Conservation (phyloP, 2,888 invertebrate species). For the Trichopoda pennipes region DNA sequence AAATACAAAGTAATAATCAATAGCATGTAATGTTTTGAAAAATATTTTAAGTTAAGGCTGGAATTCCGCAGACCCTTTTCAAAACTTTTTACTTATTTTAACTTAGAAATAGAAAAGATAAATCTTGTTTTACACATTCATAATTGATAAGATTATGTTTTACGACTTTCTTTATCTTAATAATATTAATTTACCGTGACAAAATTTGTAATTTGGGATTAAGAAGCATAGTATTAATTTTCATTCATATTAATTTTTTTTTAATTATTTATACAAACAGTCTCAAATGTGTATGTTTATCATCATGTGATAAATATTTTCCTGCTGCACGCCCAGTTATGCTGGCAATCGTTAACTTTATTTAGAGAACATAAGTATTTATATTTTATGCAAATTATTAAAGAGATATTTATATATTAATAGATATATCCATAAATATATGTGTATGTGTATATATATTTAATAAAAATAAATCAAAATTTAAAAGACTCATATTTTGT, state of each 20-base stretch:
- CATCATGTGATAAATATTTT: conserved; percentile 45
- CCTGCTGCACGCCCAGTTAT: conserved; percentile 26
- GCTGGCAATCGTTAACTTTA: conserved; percentile 13
- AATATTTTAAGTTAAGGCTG: conserved; percentile 2
- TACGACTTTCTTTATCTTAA: too few species aligned
- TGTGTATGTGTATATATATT: conserved; percentile 37
- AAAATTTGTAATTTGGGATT: conserved; percentile 30
- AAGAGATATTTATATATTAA: not conserved
- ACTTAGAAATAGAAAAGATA: conserved; percentile 24
- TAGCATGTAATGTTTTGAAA: conserved; percentile 4
- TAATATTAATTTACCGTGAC: conserved; percentile 15
- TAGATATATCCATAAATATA: not conserved
- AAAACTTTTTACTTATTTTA: not conserved
- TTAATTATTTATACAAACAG: conserved; percentile 57
- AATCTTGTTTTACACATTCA: conserved; percentile 19
- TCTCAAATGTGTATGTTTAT: conserved; percentile 56
- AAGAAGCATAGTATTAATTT: conserved; percentile 41
- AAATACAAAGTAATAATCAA: not conserved
- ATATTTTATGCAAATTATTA: not conserved
- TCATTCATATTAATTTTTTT: conserved; percentile 39
- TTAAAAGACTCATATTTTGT: conserved; percentile 54
- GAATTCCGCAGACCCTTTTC: not conserved
- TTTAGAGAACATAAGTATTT: not conserved
- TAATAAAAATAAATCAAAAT: conserved; percentile 59
- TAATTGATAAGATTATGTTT: conserved; percentile 32